These are phyloP conservation scores for Isichthys henryi DNA, from an alignment of 2,113 vertebrate genomes.

Conservation along the genomic window DNA sequence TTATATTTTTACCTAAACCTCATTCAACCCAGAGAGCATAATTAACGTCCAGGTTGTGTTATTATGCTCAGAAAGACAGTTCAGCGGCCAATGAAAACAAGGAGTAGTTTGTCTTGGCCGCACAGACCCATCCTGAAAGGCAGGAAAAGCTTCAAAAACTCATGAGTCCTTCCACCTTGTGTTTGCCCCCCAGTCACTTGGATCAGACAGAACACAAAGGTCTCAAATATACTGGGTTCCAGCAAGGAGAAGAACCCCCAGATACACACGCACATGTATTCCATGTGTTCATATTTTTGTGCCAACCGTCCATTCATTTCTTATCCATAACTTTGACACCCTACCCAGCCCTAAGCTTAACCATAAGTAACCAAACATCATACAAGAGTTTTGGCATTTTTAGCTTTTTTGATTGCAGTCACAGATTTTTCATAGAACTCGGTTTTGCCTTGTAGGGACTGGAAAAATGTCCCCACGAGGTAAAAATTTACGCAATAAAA, in stretches of 20 bases:
- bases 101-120: not conserved
- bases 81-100: not conserved
- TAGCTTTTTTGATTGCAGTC: not conserved
- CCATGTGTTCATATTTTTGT: not conserved
- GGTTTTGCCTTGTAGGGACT: not conserved
- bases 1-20: not conserved
- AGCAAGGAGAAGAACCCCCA: not conserved
- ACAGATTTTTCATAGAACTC: not conserved
- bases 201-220: not conserved
- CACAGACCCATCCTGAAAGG: not conserved
- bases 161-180: not conserved
- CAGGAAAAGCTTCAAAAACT: not conserved
- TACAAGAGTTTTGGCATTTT: not conserved
- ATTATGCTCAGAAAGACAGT: not conserved
- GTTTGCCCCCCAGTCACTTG: not conserved
- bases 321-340: not conserved
- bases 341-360: not conserved
- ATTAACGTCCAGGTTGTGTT: not conserved
- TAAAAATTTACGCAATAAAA: not conserved
- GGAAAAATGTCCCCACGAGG: not conserved
- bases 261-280: not conserved
- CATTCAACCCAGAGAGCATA: not conserved
- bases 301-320: not conserved
- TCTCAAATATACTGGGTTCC: not conserved
- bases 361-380: not conserved